phyloP scores from a whole-genome alignment of 2,113 vertebrate species.

The Tetraodon nigroviridis region DNA sequence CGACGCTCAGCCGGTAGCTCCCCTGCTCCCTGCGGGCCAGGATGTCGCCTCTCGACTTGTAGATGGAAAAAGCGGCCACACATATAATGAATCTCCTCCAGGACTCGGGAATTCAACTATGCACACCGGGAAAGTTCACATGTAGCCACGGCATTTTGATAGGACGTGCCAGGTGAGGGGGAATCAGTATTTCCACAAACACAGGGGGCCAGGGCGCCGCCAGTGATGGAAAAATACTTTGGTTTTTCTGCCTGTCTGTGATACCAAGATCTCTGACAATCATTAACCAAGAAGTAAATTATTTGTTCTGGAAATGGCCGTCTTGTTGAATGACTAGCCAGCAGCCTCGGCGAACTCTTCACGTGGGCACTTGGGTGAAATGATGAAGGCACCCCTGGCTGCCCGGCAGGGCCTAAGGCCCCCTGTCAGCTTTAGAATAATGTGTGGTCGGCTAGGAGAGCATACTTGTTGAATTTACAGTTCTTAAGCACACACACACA shows the following conservation, averaged over 20 bases:
- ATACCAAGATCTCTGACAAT: slow-evolving; percentile 28
- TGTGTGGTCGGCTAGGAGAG: slow-evolving; percentile 34
- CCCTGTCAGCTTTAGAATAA: slow-evolving; percentile 46
- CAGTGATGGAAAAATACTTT: slow-evolving; percentile 40
- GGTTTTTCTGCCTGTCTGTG: slow-evolving; percentile 27
- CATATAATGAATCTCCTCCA: slow-evolving; percentile 13
- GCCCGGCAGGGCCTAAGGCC: slow-evolving; percentile 48
- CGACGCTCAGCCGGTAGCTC: slow-evolving; percentile 8
- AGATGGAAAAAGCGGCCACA: slow-evolving; percentile 5
- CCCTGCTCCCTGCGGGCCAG: slow-evolving; percentile 3
- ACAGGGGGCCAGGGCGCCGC: not conserved
- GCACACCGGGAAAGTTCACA: slow-evolving; percentile 49
- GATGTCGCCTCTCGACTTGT: slow-evolving; percentile 6
- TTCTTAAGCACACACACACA: slow-evolving; percentile 26
- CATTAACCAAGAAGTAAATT: slow-evolving; percentile 28
- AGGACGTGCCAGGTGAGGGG: slow-evolving; percentile 32
- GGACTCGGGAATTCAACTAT: slow-evolving; percentile 16
- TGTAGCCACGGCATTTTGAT: slow-evolving; percentile 52
- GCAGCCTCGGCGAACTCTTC: slow-evolving; percentile 18
- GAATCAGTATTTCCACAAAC: not conserved
- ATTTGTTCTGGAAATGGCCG: slow-evolving; percentile 28
- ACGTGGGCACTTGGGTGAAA: slow-evolving; percentile 44
- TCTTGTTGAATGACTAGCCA: slow-evolving; percentile 18
- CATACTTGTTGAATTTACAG: slow-evolving; percentile 51
- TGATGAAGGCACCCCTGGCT: slow-evolving; percentile 60